Percentiles rank a stretch among this genome's conserved stretches.
Conservation (phyloP, 2,888 invertebrate genomes). For the Platycheirus rosarum region DNA sequence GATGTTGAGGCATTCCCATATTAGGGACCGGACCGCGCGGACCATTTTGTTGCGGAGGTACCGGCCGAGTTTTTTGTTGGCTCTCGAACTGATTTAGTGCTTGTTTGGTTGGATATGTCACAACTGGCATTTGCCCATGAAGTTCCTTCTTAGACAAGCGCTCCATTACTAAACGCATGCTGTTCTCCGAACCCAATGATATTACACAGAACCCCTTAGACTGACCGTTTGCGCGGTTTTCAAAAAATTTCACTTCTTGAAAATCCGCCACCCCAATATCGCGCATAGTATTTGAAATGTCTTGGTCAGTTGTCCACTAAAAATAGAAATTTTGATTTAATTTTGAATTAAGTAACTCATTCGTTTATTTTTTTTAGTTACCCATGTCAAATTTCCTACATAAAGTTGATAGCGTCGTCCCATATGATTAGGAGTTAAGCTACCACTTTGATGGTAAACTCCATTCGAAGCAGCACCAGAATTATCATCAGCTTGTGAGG, state of each 20-base stretch:
- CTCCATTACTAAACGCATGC: slow-evolving; percentile 94
- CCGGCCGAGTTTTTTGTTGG: slow-evolving; percentile 94
- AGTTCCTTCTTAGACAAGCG: slow-evolving; percentile 96
- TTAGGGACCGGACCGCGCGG: slow-evolving; percentile 83
- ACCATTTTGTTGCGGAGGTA: slow-evolving; percentile 87
- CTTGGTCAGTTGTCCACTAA: slow-evolving; percentile 99
- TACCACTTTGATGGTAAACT: slow-evolving; percentile 88
- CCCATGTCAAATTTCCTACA: slow-evolving; percentile 99
- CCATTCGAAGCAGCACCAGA: slow-evolving; percentile 88
- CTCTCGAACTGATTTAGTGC: slow-evolving; percentile 93
- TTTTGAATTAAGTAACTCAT: background rate
- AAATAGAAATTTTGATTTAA: slow-evolving; percentile 79
- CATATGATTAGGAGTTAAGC: slow-evolving; percentile 87
- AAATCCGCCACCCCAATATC: slow-evolving; percentile 96
- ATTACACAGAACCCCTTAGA: slow-evolving; percentile 99
- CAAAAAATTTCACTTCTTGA: slow-evolving; percentile 99
- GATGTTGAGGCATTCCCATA: slow-evolving; percentile 83
- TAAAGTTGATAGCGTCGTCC: slow-evolving; percentile 95
- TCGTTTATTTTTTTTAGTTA: slow-evolving; percentile 83
- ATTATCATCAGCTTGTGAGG: slow-evolving; percentile 83
- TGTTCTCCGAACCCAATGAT: slow-evolving; percentile 95
- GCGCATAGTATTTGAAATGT: slow-evolving; percentile 94
- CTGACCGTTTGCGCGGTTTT: slow-evolving; percentile 99
- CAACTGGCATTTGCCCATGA: slow-evolving; percentile 97
- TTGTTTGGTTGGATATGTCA: slow-evolving; percentile 97